These are phyloP conservation scores for Manis pentadactyla DNA, from an alignment of 2,797 vertebrate genomes.

Conservation along the genomic window DNA sequence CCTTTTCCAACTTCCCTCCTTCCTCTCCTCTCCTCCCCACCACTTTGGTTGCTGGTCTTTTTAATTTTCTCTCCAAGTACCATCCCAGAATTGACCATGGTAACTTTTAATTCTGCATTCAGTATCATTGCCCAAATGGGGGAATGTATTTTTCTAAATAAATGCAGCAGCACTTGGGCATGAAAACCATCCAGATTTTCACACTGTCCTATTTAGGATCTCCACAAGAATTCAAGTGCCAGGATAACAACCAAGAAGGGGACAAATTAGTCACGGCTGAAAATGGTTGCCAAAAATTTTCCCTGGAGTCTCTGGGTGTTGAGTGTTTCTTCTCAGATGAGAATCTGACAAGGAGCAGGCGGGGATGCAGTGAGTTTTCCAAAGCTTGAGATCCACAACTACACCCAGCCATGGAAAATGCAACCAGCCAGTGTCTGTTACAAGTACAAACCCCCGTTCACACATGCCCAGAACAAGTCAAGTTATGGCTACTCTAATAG, in stretches of 20 bases:
- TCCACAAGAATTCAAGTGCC: slow-evolving; percentile 77
- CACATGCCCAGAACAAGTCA: neutral
- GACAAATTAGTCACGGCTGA: slow-evolving; percentile 62
- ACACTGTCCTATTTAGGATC: slow-evolving; percentile 82
- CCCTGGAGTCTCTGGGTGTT: slow-evolving; percentile 42
- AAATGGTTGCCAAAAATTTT: slow-evolving; percentile 33
- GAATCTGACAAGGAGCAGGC: neutral
- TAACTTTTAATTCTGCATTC: neutral
- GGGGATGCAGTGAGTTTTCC: neutral
- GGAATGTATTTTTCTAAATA: neutral
- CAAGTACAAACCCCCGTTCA: neutral
- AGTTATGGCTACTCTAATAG: neutral
- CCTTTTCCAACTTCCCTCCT: neutral
- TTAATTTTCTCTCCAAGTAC: neutral
- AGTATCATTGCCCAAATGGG: neutral
- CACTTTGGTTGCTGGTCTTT: neutral
- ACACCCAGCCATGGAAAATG: neutral
- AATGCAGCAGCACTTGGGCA: slow-evolving; percentile 43
- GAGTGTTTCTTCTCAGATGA: slow-evolving; percentile 58
- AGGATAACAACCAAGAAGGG: slow-evolving; percentile 46
- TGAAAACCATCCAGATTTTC: slow-evolving; percentile 78
- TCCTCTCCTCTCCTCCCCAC: neutral
- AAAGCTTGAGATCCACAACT: neutral
- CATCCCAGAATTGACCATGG: neutral
- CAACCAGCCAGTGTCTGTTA: neutral